These are phyloP conservation scores for Corvus hawaiiensis DNA, from an alignment of 2,113 vertebrate genomes.

Conservation along the genomic window DNA sequence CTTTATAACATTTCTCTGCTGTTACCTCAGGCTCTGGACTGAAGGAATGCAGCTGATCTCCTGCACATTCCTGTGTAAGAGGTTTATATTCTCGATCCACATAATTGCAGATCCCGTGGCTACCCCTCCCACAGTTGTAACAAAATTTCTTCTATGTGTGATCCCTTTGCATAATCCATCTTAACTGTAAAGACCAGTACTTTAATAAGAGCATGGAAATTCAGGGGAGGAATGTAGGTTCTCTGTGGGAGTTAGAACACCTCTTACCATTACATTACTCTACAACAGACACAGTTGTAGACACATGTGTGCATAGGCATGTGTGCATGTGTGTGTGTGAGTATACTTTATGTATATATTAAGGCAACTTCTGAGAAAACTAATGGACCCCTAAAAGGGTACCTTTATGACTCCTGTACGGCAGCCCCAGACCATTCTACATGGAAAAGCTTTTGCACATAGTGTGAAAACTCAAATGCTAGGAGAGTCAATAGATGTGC, in stretches of 20 bases:
- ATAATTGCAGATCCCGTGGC: neutral
- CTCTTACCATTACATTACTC: neutral
- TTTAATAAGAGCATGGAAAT: neutral
- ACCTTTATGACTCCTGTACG: neutral
- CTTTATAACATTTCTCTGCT: neutral
- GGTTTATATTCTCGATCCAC: constrained; percentile 20
- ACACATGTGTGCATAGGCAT: rapidly evolving
- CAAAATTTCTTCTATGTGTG: neutral
- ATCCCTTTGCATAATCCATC: neutral
- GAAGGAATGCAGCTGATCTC: constrained; percentile 32
- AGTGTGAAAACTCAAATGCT: neutral
- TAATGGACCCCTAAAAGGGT: neutral
- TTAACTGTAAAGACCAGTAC: neutral
- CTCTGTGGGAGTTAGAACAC: neutral
- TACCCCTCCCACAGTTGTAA: neutral
- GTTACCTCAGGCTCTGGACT: neutral
- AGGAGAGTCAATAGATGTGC: neutral
- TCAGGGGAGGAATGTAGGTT: neutral
- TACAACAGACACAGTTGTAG: neutral
- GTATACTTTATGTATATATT: neutral
- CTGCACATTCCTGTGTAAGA: constrained; percentile 32
- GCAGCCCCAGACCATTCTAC: neutral
- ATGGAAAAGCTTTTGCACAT: neutral
- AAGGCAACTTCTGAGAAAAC: neutral
- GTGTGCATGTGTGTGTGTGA: neutral